A percentile compares a stretch with the other conserved stretches of the same genome.
phyloP scores from a whole-genome alignment of 2,797 vertebrate genomes.

The Notoglanidium macrostoma region DNA sequence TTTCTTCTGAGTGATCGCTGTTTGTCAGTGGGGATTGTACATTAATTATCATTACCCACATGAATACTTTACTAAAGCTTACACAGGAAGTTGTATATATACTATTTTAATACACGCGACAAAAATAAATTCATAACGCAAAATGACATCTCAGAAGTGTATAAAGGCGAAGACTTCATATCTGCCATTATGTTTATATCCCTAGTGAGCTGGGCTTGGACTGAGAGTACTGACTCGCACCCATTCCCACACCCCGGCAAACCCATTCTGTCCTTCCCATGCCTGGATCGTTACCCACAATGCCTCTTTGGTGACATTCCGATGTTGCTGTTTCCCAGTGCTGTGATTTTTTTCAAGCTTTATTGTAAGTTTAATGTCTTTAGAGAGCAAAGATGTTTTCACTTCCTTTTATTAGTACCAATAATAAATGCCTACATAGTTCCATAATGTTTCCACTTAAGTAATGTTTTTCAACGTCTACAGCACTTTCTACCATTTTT shows the following conservation, averaged over 20 bases:
- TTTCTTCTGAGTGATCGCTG: not conserved
- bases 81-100: not conserved
- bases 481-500: not conserved
- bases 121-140: not conserved
- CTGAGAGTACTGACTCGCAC: constrained; percentile 47
- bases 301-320: constrained; percentile 34
- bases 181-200: constrained; percentile 4
- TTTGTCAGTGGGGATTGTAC: not conserved
- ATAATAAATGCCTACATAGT: not conserved
- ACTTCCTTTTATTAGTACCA: not conserved
- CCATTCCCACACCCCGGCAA: constrained; percentile 53
- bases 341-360: not conserved
- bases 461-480: not conserved
- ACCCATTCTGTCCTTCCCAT: constrained; percentile 41
- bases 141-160: constrained; percentile 3
- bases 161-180: not conserved
- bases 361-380: not conserved
- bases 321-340: not conserved
- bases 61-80: not conserved
- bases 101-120: not conserved
- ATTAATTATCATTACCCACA: not conserved
- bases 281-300: constrained; percentile 41
- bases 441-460: not conserved
- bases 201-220: constrained; percentile 14
- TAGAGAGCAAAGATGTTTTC: not conserved